Evolutionary conservation across 30 jellyfish, hydroid and myxozoan species (phyloP).

Genomic region (Pseudorhiza aurosa): DNA sequence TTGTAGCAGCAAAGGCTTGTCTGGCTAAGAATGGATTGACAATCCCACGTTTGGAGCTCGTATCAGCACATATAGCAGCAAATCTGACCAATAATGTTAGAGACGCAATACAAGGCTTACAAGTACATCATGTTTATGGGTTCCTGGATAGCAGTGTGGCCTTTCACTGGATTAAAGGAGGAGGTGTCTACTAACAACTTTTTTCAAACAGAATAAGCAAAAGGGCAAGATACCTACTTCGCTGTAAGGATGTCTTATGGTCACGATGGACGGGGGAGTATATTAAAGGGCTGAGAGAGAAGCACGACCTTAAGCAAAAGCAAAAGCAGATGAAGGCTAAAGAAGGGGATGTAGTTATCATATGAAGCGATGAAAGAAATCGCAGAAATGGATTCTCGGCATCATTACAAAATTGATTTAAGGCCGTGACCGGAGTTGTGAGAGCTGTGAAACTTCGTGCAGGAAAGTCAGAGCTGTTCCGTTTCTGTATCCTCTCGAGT

Average conservation of each 20-base stretch:
- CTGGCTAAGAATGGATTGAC: constrained; percentile 36
- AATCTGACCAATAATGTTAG: constrained; percentile 31
- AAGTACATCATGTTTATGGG: constrained; percentile 13
- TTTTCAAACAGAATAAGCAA: constrained; percentile 45
- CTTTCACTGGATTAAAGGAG: constrained; percentile 45
- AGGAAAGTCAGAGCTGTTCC: no score
- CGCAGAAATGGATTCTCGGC: no score
- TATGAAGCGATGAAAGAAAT: no score
- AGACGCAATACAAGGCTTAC: constrained; percentile 28
- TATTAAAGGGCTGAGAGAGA: constrained; percentile 8
- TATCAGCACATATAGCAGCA: constrained; percentile 72
- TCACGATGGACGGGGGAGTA: constrained; percentile 33
- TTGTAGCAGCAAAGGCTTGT: constrained; percentile 64
- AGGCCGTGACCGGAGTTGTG: no score
- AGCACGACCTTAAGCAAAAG: constrained; percentile 15
- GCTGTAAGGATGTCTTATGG: constrained; percentile 7
- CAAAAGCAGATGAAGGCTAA: background rate
- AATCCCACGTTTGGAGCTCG: constrained; percentile 43
- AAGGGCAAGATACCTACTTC: background rate
- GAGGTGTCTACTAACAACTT: constrained; percentile 27
- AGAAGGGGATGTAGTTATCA: constrained; percentile 20
- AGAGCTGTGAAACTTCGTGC: no score
- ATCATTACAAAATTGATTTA: no score
- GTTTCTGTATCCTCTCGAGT: no score
- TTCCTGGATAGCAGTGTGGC: constrained; percentile 68